Evolutionary conservation across 1,140 invertebrate species (phyloP).

Genomic region (Pantala flavescens): DNA sequence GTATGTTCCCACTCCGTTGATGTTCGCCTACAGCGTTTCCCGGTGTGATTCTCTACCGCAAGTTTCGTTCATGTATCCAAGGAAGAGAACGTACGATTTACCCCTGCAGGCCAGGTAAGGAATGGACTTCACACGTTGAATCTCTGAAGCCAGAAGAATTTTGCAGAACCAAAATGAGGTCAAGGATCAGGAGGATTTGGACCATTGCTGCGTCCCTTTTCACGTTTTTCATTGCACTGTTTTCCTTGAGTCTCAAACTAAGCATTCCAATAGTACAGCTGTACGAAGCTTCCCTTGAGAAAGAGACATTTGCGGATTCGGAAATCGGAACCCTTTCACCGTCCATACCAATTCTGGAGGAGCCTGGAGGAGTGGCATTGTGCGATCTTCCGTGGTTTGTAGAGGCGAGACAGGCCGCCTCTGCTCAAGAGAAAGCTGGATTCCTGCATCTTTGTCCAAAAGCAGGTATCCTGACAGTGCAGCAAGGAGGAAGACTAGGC

Average conservation of each 20-base stretch:
- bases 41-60: no score
- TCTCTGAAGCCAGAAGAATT: no score
- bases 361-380: not conserved
- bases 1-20: no score
- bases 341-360: not conserved
- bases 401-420: not conserved
- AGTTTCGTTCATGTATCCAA: no score
- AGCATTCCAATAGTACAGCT: not conserved
- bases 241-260: not conserved
- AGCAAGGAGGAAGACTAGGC: slow-evolving; percentile 30
- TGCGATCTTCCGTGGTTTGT: not conserved
- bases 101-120: no score
- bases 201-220: no score
- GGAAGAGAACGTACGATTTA: no score
- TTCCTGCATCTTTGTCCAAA: not conserved
- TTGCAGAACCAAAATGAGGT: no score
- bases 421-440: not conserved
- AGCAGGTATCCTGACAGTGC: slow-evolving; percentile 17
- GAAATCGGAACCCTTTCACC: not conserved
- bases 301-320: not conserved
- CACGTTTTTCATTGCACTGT: not conserved
- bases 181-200: no score
- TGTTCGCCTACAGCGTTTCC: no score
- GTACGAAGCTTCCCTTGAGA: not conserved
- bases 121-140: no score